phyloP scores from a whole-genome alignment of 1,140 invertebrate species.

The Nilaparvata lugens region DNA sequence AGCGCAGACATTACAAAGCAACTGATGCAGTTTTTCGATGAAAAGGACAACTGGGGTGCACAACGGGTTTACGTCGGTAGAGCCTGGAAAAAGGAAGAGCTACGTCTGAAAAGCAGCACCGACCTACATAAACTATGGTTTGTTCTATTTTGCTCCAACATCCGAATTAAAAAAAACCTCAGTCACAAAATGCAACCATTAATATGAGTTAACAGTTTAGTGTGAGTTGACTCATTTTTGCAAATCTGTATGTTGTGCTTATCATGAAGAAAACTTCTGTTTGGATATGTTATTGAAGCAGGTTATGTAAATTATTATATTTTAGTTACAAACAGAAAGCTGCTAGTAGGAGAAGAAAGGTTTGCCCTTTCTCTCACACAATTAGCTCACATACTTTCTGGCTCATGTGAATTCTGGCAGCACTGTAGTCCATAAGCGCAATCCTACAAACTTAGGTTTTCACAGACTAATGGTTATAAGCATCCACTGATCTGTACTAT shows the following conservation, averaged over 20 bases:
- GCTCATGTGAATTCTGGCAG: too few relatives aligned
- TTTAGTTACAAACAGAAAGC: too few relatives aligned
- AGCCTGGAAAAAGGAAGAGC: constrained; percentile 82
- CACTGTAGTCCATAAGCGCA: too few relatives aligned
- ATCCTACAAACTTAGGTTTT: too few relatives aligned
- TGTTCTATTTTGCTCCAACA: constrained; percentile 11
- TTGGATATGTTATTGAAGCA: too few relatives aligned
- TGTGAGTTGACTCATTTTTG: neutral
- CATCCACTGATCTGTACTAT: too few relatives aligned
- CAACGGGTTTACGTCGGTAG: constrained; percentile 72
- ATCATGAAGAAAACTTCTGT: too few relatives aligned
- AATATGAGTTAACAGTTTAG: neutral
- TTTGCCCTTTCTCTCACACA: too few relatives aligned
- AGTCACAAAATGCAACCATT: neutral
- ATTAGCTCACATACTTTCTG: too few relatives aligned
- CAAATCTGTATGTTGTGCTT: neutral
- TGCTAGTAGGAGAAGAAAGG: too few relatives aligned
- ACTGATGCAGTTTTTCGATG: constrained; percentile 92
- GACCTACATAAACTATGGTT: constrained; percentile 98
- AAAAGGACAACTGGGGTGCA: constrained; percentile 74
- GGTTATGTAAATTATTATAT: too few relatives aligned
- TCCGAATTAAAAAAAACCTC: neutral
- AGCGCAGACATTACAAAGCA: constrained; percentile 2
- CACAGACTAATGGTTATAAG: too few relatives aligned
- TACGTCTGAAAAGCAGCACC: constrained; percentile 88